Evolutionary conservation across 2,797 vertebrate species (phyloP).

Genomic region (Leptodactylus fallax): DNA sequence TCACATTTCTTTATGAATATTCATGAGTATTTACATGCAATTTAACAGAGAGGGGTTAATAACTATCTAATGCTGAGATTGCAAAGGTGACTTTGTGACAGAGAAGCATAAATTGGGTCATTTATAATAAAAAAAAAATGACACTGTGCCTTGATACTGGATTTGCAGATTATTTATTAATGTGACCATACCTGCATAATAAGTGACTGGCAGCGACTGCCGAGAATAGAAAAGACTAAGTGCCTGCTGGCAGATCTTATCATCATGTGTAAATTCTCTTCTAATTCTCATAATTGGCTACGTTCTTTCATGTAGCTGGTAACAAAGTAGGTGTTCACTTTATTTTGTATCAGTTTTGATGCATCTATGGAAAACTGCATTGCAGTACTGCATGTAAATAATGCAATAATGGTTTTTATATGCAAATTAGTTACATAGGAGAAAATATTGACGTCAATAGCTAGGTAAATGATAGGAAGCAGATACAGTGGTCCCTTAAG

Average conservation of each 20-base stretch:
- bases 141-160: not conserved
- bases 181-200: not conserved
- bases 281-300: not conserved
- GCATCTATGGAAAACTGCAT: not conserved
- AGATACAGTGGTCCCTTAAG: no score
- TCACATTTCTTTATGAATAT: not conserved
- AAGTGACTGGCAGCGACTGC: constrained; percentile 12
- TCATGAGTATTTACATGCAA: constrained; percentile 25
- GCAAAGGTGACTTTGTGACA: constrained; percentile 22
- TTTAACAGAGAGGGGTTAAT: not conserved
- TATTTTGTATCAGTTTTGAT: not conserved
- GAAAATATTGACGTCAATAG: no score
- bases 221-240: not conserved
- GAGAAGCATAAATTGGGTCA: constrained; percentile 11
- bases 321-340: not conserved
- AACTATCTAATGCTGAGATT: not conserved
- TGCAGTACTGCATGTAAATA: not conserved
- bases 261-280: not conserved
- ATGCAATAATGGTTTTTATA: not conserved
- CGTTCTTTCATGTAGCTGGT: not conserved
- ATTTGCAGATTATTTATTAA: constrained; percentile 32
- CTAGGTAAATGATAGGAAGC: no score
- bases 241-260: not conserved
- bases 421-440: no score
- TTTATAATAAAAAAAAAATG: not conserved